Base-by-base conservation (phyloP, 2,797 vertebrate species). In the Parauchenoglanis ngamensis region DNA sequence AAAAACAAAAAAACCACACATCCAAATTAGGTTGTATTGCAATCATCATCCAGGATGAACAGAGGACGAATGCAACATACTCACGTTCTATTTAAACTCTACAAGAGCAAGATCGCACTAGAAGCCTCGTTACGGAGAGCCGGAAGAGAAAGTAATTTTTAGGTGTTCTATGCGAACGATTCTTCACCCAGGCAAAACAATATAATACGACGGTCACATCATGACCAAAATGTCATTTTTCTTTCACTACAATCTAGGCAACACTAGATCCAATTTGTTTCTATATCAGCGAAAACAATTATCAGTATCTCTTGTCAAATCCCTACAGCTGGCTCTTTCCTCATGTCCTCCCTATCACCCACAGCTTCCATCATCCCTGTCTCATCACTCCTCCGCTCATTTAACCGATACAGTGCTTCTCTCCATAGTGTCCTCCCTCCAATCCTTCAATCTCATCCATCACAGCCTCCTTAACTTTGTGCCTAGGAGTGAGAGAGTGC, bases 331-430 rank as follows among this genome's bases (percentile, higher is more conserved):
- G 46, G 40, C 28, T 57, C n/a, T 54, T 67, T 78, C n/a, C 61
- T 76, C 59, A 25, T 49, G 40, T 75, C 83, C 67, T 52, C 79
- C 63, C 76, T 46, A 46, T 67, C 59, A 77, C 86, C 81, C 35
- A 31, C 31, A 40, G 56, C 84, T 84, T 49, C 86, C 63, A 85
- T 87, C 87, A 85, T 49, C 79, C 79, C 79, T 89, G 82, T 76
- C 76, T 88, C 81, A 86, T 85, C 85, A 85, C 84, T 81, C 67
- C 56, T 25, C 23, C 63, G 2, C 67, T 83, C 73, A 35, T 85
- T 23, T 75, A 80, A 80, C 40, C n/a, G 52, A 85, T 90, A 80
- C 57, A 73, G 12, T 72, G 67, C 23, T 59, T 84, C 83, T 57
- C 52, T 86, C 70, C 65, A 83, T 54, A 19, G 46, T 31, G 44